A percentile compares a stretch with the other conserved stretches of the same genome.
Evolutionary conservation across 1,140 invertebrate species (phyloP).

Genomic region (Holcopasites calliopsidis): DNA sequence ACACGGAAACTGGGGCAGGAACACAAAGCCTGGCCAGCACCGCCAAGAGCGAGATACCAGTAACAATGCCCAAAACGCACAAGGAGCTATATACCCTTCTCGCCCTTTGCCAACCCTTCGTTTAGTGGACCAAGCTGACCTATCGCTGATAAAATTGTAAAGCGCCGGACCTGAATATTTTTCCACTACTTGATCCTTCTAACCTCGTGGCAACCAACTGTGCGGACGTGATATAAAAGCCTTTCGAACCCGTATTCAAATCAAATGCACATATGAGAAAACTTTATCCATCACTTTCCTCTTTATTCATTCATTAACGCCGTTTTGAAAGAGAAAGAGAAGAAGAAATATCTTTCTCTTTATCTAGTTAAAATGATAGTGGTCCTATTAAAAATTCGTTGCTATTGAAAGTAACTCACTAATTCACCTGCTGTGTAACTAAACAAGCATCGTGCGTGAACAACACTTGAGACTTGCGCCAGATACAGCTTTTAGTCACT

Average conservation of each 20-base stretch:
- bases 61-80: conserved; percentile 74
- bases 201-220: conserved; percentile 15
- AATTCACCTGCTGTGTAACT: no score
- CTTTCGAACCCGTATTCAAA: conserved; percentile 17
- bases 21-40: conserved; percentile 75
- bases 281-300: conserved; percentile 24
- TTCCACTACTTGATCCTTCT: conserved; percentile 37
- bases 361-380: no score
- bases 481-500: no score
- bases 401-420: no score
- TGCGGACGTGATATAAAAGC: conserved; percentile 32
- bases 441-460: no score
- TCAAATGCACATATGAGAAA: conserved; percentile 31
- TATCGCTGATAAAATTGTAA: conserved; percentile 62
- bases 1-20: conserved; percentile 74
- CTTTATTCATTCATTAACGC: conserved; percentile 32
- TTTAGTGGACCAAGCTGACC: conserved; percentile 34
- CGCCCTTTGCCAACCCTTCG: conserved; percentile 34
- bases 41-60: conserved; percentile 72
- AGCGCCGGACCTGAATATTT: conserved; percentile 56
- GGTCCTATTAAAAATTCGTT: not conserved
- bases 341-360: not conserved
- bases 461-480: no score
- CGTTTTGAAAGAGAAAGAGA: not conserved
- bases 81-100: conserved; percentile 59